These are phyloP conservation scores for Equus przewalskii DNA, from an alignment of 2,113 vertebrate genomes.

Conservation along the genomic window DNA sequence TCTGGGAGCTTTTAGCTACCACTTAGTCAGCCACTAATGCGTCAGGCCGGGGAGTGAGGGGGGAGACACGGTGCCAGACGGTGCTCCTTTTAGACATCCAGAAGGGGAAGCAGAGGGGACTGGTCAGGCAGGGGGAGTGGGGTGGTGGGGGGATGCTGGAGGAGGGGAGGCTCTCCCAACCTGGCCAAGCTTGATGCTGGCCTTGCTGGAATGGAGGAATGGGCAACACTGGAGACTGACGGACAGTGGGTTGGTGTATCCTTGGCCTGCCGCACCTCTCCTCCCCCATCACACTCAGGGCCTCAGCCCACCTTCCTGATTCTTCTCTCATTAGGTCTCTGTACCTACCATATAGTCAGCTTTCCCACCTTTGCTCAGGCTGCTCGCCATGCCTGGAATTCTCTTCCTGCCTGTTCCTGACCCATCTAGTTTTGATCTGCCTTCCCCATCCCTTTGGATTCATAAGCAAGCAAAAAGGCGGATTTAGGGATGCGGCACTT, in stretches of 20 bases:
- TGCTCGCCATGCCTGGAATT: neutral
- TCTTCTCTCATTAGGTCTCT: neutral
- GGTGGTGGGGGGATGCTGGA: neutral
- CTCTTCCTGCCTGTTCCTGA: neutral
- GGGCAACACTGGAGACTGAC: neutral
- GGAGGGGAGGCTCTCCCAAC: neutral
- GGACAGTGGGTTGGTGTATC: neutral
- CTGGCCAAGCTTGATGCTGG: neutral
- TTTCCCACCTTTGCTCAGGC: neutral
- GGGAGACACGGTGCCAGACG: constrained; percentile 80
- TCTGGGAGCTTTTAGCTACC: constrained; percentile 85
- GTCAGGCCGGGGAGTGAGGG: constrained; percentile 73
- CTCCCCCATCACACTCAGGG: neutral
- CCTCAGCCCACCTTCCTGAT: neutral
- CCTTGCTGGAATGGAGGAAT: neutral
- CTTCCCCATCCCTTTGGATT: neutral
- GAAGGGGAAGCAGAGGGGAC: constrained; percentile 56
- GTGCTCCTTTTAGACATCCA: constrained; percentile 80
- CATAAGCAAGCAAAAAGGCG: neutral
- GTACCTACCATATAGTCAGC: neutral
- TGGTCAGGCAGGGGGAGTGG: neutral
- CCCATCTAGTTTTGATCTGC: neutral
- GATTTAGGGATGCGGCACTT: neutral
- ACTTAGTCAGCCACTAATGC: constrained; percentile 86
- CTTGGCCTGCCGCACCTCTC: neutral